These are phyloP conservation scores for Rhinoptilus africanus DNA, from an alignment of 2,113 vertebrate species.

Conservation along the genomic window DNA sequence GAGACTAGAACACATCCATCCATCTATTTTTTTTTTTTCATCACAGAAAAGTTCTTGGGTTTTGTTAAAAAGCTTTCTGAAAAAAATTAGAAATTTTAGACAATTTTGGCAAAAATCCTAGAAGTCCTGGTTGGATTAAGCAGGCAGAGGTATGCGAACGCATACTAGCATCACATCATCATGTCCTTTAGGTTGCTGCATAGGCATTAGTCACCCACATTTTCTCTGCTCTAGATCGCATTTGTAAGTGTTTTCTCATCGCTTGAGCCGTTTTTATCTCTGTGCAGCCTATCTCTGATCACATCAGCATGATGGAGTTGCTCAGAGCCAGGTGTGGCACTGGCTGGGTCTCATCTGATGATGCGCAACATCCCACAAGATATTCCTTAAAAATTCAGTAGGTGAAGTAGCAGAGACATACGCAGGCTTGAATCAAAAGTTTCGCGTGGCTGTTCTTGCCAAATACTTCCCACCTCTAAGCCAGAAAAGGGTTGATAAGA, in stretches of 20 bases:
- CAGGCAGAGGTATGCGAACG: neutral
- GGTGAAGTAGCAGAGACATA: neutral
- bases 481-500: neutral
- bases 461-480: neutral
- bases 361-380: neutral
- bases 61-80: neutral
- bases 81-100: neutral
- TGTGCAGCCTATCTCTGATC: neutral
- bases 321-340: neutral
- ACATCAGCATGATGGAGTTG: neutral
- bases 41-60: neutral
- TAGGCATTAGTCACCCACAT: neutral
- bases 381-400: neutral
- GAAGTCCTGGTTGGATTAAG: neutral
- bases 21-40: fast-evolving
- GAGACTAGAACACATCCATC: neutral
- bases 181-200: neutral
- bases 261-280: neutral
- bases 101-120: neutral
- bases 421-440: neutral
- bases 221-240: neutral
- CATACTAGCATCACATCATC: fast-evolving
- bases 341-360: neutral
- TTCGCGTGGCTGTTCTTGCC: neutral
- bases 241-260: neutral